phyloP scores from a whole-genome alignment of 1,140 invertebrate genomes.

The Nasonia longicornis region DNA sequence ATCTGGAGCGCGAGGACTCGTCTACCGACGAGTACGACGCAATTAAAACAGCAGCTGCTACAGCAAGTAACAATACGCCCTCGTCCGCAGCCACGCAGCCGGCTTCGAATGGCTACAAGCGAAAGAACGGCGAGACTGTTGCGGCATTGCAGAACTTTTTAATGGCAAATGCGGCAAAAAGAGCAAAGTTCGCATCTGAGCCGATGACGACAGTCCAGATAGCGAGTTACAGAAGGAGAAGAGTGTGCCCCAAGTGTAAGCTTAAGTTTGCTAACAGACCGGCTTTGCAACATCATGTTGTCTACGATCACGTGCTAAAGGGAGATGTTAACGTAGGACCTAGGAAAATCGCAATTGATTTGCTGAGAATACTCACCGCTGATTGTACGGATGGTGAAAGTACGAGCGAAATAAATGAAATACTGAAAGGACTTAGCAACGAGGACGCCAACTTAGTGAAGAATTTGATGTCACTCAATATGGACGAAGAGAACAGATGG shows the following conservation, averaged over 20 bases:
- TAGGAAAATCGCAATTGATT: constrained; percentile 13
- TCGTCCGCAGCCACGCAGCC: neutral
- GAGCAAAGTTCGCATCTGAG: neutral
- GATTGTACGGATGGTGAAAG: neutral
- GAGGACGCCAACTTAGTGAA: neutral
- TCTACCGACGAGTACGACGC: constrained; percentile 27
- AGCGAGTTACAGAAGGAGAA: neutral
- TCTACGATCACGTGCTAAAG: constrained; percentile 27
- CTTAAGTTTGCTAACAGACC: constrained; percentile 15
- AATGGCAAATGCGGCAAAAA: neutral
- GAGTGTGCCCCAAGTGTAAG: constrained; percentile 30
- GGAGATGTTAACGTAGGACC: neutral
- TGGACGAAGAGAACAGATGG: constrained; percentile 17
- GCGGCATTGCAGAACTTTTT: neutral
- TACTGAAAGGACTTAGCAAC: neutral
- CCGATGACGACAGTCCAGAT: neutral
- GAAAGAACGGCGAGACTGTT: neutral
- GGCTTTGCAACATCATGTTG: constrained; percentile 34
- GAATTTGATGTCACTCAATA: neutral
- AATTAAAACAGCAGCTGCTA: neutral
- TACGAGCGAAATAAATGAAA: neutral
- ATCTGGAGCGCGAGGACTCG: constrained; percentile 29
- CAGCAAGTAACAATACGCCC: neutral
- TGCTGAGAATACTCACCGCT: constrained; percentile 7
- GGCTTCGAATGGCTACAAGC: constrained; percentile 26